Percentiles rank a stretch among this genome's conserved stretches.
phyloP scores from a whole-genome alignment of 2,888 invertebrate species.

The Dilophus febrilis region DNA sequence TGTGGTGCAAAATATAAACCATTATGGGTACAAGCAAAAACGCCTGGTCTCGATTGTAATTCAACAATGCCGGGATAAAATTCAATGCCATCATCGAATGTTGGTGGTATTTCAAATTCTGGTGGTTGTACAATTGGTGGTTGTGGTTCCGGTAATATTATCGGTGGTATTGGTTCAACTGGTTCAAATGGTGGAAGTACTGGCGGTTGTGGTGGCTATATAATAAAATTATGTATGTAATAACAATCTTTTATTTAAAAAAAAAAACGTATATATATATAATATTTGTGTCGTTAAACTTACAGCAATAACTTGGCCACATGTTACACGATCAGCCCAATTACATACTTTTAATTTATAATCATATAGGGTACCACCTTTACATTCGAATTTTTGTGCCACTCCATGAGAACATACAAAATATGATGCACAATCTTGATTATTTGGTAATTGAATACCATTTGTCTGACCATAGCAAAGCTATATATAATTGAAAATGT shows the following conservation, averaged over 20 bases:
- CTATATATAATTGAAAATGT: conserved; percentile 10
- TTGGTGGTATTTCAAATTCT: background rate
- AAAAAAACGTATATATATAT: no score
- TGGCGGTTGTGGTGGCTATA: no score
- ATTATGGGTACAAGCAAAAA: conserved; percentile 17
- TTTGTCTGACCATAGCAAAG: conserved; percentile 13
- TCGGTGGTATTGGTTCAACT: background rate
- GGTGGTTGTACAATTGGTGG: background rate
- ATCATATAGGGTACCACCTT: conserved; percentile 18
- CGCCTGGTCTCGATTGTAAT: background rate
- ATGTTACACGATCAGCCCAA: conserved; percentile 16
- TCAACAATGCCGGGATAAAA: background rate
- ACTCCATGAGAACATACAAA: conserved; percentile 15
- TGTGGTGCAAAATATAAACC: conserved; percentile 26
- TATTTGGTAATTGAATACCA: conserved; percentile 18
- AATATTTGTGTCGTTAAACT: no score
- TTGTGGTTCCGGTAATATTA: no score
- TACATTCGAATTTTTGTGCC: conserved; percentile 16
- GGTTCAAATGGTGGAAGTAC: background rate
- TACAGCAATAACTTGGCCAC: conserved; percentile 10
- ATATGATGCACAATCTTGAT: conserved; percentile 19
- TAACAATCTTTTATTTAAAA: no score
- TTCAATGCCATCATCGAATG: background rate
- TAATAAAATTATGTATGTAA: no score
- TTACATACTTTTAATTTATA: conserved; percentile 16